Evolutionary conservation across 1,140 invertebrate genomes (phyloP), one percentile per base, ranked within the genome.

Genomic region (Charaxes varanes): DNA sequence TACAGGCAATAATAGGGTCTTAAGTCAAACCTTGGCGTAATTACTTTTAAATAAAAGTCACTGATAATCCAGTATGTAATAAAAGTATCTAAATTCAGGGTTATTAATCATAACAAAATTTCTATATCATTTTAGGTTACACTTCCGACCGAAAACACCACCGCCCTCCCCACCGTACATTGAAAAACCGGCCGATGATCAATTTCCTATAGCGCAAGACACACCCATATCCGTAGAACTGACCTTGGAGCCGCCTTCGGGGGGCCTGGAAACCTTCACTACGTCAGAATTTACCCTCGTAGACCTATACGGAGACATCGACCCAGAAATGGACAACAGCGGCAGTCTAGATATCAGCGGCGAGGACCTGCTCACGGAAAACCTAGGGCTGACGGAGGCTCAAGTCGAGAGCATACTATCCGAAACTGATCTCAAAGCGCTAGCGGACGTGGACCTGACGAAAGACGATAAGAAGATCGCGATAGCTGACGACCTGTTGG

Each of bases 61-160:
- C n/a, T n/a, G n/a, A n/a, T n/a, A n/a, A n/a, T n/a, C n/a, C n/a
- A n/a, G n/a, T n/a, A n/a, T n/a, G n/a, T n/a, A n/a, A n/a, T n/a
- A n/a, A n/a, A n/a, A n/a, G n/a, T n/a, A n/a, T n/a, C n/a, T n/a
- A n/a, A n/a, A n/a, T n/a, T n/a, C n/a, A n/a, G n/a, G n/a, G n/a
- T n/a, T n/a, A n/a, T n/a, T n/a, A n/a, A n/a, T n/a, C n/a, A n/a
- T n/a, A n/a, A n/a, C n/a, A n/a, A n/a, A n/a, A n/a, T n/a, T 36
- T 13, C 14, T 37, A 4, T 11, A 38, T 21, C 8, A 19, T 33
- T 43, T 23, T 56, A 90, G 90, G 90, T 85, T 92, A 73, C 92
- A 93, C 69, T 93, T 92, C 74, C 88, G 90, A 57, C 91, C 91
- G 41, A 92, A 92, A 84, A 91, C 90, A 28, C 88, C 88, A 21